Percentiles rank a stretch among this genome's conserved stretches.
phyloP scores from a whole-genome alignment of 2,888 invertebrate genomes.

The Boloria euphrosyne region DNA sequence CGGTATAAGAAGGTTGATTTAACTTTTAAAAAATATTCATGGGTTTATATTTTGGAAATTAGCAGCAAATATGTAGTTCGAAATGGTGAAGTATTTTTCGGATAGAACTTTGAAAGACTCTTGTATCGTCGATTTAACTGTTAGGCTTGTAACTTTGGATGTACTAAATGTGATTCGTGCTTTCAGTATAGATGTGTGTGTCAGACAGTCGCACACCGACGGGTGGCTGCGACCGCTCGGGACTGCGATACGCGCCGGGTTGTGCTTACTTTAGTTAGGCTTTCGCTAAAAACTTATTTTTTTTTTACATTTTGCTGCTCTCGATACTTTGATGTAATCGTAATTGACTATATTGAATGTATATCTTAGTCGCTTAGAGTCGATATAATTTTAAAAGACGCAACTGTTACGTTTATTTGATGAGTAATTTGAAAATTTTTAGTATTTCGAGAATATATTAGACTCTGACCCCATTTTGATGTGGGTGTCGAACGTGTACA shows the following conservation, averaged over 20 bases:
- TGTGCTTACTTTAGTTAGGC: slow-evolving; percentile 48
- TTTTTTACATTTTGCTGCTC: slow-evolving; percentile 18
- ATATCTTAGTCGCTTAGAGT: slow-evolving; percentile 5
- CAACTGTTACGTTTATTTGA: slow-evolving; percentile 8
- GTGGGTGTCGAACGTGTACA: slow-evolving; percentile 33
- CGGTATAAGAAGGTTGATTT: too few relatives aligned
- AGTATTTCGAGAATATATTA: not conserved
- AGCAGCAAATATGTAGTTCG: slow-evolving; percentile 18
- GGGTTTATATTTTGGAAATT: too few relatives aligned
- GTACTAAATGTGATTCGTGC: slow-evolving; percentile 24
- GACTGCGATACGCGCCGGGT: slow-evolving; percentile 27
- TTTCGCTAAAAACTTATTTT: slow-evolving; percentile 55
- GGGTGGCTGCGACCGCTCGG: too few relatives aligned
- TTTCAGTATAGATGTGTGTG: slow-evolving; percentile 30
- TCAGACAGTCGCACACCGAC: not conserved
- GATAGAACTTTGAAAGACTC: slow-evolving; percentile 21
- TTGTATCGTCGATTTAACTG: slow-evolving; percentile 30
- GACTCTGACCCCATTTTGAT: slow-evolving; percentile 30
- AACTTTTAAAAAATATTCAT: too few relatives aligned
- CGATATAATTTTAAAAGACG: slow-evolving; percentile 5
- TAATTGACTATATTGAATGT: slow-evolving; percentile 10
- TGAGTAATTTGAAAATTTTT: not conserved
- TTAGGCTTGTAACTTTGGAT: slow-evolving; percentile 25
- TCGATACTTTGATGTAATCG: slow-evolving; percentile 2
- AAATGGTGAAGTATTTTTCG: slow-evolving; percentile 18